Conservation (phyloP, 1,140 invertebrate species). For the Drosophila mauritiana region DNA sequence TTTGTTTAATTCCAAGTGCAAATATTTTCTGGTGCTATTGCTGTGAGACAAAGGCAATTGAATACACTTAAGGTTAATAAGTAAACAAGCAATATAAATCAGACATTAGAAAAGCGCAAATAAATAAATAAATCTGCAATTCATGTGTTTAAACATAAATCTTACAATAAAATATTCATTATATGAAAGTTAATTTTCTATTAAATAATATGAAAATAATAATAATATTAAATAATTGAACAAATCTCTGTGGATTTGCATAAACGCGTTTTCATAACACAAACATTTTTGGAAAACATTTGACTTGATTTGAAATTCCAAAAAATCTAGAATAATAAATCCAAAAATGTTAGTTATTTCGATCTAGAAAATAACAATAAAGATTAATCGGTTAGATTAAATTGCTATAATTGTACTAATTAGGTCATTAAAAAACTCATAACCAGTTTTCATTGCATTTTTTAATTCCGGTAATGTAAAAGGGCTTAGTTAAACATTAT, state of each 20-base stretch:
- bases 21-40: slow-evolving; percentile 1
- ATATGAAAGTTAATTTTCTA: too few relatives aligned
- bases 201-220: too few relatives aligned
- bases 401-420: slow-evolving; percentile 11
- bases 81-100: neutral
- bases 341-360: neutral
- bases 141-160: neutral
- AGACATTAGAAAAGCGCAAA: neutral
- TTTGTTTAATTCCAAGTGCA: slow-evolving; percentile 7
- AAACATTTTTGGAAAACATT: too few relatives aligned
- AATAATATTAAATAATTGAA: too few relatives aligned
- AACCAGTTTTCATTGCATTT: neutral
- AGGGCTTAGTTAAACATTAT: neutral
- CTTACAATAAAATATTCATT: too few relatives aligned
- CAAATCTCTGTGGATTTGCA: too few relatives aligned
- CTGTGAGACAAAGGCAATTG: neutral
- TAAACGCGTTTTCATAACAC: too few relatives aligned
- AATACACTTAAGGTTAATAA: slow-evolving; percentile 6
- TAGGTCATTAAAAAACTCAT: slow-evolving; percentile 7
- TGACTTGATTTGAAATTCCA: too few relatives aligned
- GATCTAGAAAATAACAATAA: neutral
- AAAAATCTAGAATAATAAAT: neutral
- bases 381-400: neutral
- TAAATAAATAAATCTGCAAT: neutral
- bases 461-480: neutral